Conservation (phyloP, 2,888 invertebrate genomes). For the Lomographa bimaculata region DNA sequence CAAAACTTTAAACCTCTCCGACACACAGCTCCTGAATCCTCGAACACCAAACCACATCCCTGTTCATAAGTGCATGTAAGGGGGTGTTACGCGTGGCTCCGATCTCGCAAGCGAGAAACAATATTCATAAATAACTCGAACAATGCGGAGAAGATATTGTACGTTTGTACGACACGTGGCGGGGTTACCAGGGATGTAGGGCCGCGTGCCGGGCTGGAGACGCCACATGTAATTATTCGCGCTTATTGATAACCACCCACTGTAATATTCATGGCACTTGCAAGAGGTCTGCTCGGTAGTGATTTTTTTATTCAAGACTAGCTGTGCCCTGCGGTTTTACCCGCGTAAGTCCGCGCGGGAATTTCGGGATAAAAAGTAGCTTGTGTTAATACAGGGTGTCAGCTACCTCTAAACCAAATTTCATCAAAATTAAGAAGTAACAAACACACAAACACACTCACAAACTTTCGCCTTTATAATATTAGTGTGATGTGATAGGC, state of each 20-base stretch:
- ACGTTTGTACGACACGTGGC: conserved; percentile 38
- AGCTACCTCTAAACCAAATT: too few relatives aligned
- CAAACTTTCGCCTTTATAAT: too few relatives aligned
- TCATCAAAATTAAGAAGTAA: too few relatives aligned
- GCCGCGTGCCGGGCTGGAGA: conserved; percentile 50
- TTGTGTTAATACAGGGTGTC: too few relatives aligned
- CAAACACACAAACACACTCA: too few relatives aligned
- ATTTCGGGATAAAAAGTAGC: too few relatives aligned
- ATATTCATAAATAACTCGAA: conserved; percentile 79
- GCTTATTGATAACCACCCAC: conserved; percentile 52
- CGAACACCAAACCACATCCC: conserved; percentile 4
- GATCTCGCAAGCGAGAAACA: conserved; percentile 58
- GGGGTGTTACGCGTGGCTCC: conserved; percentile 51
- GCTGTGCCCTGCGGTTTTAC: too few relatives aligned
- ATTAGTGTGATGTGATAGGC: too few relatives aligned
- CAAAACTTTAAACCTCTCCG: too few relatives aligned
- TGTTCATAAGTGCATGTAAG: conserved; percentile 11
- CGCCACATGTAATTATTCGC: conserved; percentile 72
- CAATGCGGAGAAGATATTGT: conserved; percentile 51
- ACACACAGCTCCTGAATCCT: too few relatives aligned
- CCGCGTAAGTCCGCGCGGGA: too few relatives aligned
- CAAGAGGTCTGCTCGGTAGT: conserved; percentile 25
- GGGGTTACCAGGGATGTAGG: conserved; percentile 45
- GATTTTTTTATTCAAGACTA: too few relatives aligned
- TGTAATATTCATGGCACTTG: conserved; percentile 30